Percentiles rank a stretch among this genome's conserved stretches.
Conservation (phyloP, 2,888 invertebrate species). For the Amblyjoppa fuscipennis region DNA sequence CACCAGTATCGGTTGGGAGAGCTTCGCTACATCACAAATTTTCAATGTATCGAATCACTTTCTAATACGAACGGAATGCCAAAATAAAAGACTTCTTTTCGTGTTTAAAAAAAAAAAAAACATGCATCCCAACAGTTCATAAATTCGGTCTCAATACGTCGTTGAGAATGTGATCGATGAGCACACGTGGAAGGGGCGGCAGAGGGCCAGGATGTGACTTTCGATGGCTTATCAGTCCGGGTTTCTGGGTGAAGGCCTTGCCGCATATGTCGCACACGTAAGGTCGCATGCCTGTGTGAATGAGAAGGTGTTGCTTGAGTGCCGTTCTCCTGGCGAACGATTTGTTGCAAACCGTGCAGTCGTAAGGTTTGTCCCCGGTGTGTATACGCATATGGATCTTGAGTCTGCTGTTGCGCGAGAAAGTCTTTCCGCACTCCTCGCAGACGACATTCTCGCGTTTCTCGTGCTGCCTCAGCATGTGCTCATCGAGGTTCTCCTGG, state of each 20-base stretch:
- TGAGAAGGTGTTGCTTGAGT: conserved; percentile 82
- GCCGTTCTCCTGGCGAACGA: conserved; percentile 81
- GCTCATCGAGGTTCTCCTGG: conserved; percentile 85
- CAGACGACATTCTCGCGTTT: conserved; percentile 83
- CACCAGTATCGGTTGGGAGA: not conserved
- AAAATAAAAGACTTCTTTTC: conserved; percentile 18
- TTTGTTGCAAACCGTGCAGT: conserved; percentile 80
- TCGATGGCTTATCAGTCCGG: conserved; percentile 83
- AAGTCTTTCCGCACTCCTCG: conserved; percentile 83
- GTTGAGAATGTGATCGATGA: conserved; percentile 82
- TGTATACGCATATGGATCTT: conserved; percentile 84
- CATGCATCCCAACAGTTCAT: conserved; percentile 73
- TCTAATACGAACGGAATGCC: conserved; percentile 38
- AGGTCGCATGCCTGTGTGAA: conserved; percentile 82
- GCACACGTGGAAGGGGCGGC: conserved; percentile 81
- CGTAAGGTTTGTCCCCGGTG: conserved; percentile 82
- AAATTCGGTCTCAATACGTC: conserved; percentile 72
- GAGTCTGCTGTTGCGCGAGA: conserved; percentile 80
- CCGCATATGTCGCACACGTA: conserved; percentile 84
- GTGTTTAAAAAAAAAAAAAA: not conserved
- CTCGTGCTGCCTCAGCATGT: conserved; percentile 82
- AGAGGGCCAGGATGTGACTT: conserved; percentile 83
- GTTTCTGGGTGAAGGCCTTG: conserved; percentile 83
- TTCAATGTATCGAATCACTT: not conserved
- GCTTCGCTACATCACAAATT: not conserved